Evolutionary conservation across 30 jellyfish, hydroid and myxozoan species (phyloP).

Genomic region (Mastigias papua): DNA sequence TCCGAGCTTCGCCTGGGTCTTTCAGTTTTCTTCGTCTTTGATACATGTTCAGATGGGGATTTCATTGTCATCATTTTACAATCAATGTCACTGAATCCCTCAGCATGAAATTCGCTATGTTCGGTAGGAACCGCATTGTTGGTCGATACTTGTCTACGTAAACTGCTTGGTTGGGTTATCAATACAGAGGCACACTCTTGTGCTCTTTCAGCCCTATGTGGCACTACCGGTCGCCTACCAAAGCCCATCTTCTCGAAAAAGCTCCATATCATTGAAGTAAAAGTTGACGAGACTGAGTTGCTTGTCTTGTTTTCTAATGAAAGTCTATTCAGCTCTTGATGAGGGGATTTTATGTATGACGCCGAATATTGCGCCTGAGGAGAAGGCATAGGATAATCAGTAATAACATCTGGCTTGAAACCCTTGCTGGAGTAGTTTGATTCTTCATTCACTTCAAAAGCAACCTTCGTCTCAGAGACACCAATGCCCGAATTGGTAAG

Average conservation of each 20-base stretch:
- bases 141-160: background rate
- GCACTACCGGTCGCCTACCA: slow-evolving; percentile 3
- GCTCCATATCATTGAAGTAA: background rate
- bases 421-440: background rate
- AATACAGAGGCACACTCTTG: background rate
- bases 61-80: background rate
- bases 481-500: too few species aligned
- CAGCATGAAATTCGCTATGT: background rate
- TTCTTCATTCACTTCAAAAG: background rate
- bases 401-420: background rate
- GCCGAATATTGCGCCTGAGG: background rate
- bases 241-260: slow-evolving; percentile 3
- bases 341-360: background rate
- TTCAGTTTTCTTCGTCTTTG: background rate
- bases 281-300: background rate
- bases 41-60: background rate
- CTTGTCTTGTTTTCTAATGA: background rate
- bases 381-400: background rate
- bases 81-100: background rate
- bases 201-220: background rate
- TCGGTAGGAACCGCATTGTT: background rate
- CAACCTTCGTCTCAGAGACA: too few species aligned
- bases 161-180: too few species aligned
- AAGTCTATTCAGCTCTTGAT: background rate
- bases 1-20: background rate